Evolutionary conservation across 1,140 invertebrate species (phyloP).

Genomic region (Hydropsyche tenuis): DNA sequence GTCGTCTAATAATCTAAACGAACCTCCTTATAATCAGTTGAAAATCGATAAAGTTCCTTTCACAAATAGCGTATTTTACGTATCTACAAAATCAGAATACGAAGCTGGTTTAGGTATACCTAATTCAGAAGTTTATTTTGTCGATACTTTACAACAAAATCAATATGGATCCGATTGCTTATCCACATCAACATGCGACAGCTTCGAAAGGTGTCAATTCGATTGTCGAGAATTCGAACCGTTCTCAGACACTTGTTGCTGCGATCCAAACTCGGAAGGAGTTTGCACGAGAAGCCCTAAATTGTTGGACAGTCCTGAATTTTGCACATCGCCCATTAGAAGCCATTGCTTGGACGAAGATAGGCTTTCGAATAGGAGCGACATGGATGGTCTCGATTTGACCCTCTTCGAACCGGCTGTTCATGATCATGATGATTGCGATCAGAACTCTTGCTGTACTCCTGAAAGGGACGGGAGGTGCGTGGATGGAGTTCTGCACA

Average conservation of each 20-base stretch:
- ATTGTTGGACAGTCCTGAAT: conserved; percentile 59
- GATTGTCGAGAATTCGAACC: conserved; percentile 64
- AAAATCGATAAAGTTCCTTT: conserved; percentile 60
- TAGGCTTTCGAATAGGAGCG: conserved; percentile 62
- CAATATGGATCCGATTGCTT: conserved; percentile 58
- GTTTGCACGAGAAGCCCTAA: conserved; percentile 61
- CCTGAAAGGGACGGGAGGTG: conserved; percentile 42
- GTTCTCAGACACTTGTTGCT: conserved; percentile 64
- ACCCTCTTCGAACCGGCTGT: conserved; percentile 70
- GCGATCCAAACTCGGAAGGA: conserved; percentile 60
- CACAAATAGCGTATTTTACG: conserved; percentile 59
- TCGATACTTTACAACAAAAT: conserved; percentile 52
- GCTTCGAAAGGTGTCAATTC: conserved; percentile 62
- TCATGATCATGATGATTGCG: conserved; percentile 42
- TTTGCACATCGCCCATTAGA: conserved; percentile 53
- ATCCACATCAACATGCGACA: conserved; percentile 61
- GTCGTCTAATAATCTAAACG: conserved; percentile 51
- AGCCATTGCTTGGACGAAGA: conserved; percentile 56
- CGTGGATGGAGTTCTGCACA: conserved; percentile 57
- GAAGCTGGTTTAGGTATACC: conserved; percentile 52
- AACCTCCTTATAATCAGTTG: conserved; percentile 51
- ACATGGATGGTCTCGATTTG: conserved; percentile 73
- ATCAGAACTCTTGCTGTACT: neutral
- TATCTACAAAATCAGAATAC: conserved; percentile 56
- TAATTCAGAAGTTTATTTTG: conserved; percentile 55